Conservation (phyloP, 2,113 vertebrate genomes). For the Tauraco erythrolophus region DNA sequence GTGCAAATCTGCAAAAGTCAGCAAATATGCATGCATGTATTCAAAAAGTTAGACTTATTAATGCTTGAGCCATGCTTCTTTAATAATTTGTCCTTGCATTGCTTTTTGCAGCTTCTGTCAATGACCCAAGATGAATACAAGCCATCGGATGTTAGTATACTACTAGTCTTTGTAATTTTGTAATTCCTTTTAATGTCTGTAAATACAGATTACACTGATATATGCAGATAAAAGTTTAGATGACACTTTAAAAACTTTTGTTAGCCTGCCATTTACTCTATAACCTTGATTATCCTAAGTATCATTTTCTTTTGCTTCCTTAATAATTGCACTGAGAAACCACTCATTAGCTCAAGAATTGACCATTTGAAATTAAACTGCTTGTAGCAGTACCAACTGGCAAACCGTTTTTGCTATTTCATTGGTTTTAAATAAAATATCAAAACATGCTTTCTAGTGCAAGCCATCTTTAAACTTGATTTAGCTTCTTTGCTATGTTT, state of each 20-base stretch:
- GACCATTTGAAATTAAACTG: neutral
- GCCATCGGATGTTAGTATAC: conserved; percentile 93
- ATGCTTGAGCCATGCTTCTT: conserved; percentile 55
- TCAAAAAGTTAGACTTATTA: neutral
- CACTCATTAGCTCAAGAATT: neutral
- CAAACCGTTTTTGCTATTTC: conserved; percentile 38
- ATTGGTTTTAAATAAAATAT: conserved; percentile 19
- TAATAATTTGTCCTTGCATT: conserved; percentile 79
- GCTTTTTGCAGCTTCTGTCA: conserved; percentile 91
- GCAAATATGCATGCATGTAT: neutral
- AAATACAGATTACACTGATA: neutral
- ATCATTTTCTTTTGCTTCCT: neutral
- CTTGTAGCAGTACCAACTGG: conserved; percentile 7
- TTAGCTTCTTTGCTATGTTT: conserved; percentile 8
- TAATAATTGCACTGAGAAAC: neutral
- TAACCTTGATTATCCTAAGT: neutral
- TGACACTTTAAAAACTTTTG: neutral
- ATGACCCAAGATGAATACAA: conserved; percentile 95
- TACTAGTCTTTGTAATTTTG: conserved; percentile 57
- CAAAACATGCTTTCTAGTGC: conserved; percentile 54
- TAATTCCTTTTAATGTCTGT: neutral
- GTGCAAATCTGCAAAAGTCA: neutral
- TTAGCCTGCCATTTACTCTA: neutral
- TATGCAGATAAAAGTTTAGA: neutral
- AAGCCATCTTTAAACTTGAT: conserved; percentile 1